phyloP scores from a whole-genome alignment of 1,140 invertebrate genomes.

The Diachasmimorpha longicaudata region DNA sequence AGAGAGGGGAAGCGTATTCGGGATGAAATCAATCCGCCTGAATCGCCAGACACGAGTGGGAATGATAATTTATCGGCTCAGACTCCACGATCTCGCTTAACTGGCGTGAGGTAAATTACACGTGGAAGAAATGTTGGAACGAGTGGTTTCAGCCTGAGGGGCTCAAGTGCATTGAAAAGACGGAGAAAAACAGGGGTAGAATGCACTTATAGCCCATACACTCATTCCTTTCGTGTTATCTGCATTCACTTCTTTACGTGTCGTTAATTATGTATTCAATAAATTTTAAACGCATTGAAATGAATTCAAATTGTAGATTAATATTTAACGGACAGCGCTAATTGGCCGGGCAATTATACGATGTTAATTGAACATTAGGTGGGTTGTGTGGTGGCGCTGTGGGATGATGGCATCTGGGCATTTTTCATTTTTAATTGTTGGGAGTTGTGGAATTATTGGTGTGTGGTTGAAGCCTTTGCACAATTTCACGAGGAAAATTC shows the following conservation, averaged over 20 bases:
- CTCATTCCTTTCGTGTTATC: conserved; percentile 8
- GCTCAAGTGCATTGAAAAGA: background rate
- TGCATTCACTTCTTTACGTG: conserved; percentile 22
- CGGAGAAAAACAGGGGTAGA: background rate
- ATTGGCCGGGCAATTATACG: conserved; percentile 55
- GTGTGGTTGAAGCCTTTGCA: too few relatives aligned
- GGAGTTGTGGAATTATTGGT: too few relatives aligned
- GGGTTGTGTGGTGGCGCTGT: background rate
- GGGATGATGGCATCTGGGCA: too few relatives aligned
- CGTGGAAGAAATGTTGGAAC: background rate
- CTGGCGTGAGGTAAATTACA: conserved; percentile 18
- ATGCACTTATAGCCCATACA: background rate
- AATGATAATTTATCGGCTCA: conserved; percentile 25
- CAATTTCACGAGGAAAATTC: too few relatives aligned
- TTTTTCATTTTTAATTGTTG: too few relatives aligned
- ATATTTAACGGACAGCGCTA: conserved; percentile 55
- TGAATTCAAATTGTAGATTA: conserved; percentile 61
- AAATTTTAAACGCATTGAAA: conserved; percentile 59
- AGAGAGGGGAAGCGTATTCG: background rate
- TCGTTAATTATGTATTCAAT: conserved; percentile 58
- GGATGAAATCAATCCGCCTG: conserved; percentile 17
- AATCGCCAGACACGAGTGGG: conserved; percentile 17
- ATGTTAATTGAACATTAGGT: conserved; percentile 58
- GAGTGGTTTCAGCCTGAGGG: background rate
- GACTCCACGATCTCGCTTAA: conserved; percentile 17